Evolutionary conservation across 2,888 invertebrate species (phyloP).

Genomic region (Portevinia maculata): DNA sequence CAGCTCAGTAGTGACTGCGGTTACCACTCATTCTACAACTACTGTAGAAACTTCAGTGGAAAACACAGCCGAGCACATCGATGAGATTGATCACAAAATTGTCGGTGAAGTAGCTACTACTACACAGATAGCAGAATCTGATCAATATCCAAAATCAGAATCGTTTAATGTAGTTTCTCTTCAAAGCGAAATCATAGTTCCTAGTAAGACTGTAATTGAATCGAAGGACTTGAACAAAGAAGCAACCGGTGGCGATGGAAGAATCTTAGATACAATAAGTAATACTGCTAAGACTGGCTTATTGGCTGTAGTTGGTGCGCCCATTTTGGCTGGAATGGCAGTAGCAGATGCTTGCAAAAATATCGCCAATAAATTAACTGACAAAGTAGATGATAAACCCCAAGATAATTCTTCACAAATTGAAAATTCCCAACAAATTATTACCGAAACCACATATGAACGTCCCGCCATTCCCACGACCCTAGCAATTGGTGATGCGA

Average conservation of each 20-base stretch:
- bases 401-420: not conserved
- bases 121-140: conserved; percentile 3
- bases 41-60: not conserved
- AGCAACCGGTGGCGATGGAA: no score
- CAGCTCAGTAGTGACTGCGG: not conserved
- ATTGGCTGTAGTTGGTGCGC: conserved; percentile 93
- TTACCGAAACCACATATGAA: conserved; percentile 7
- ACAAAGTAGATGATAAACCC: conserved; percentile 14
- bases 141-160: conserved; percentile 4
- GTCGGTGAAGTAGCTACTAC: not conserved
- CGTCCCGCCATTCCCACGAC: conserved; percentile 76
- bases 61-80: not conserved
- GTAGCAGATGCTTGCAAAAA: conserved; percentile 92
- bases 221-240: not conserved
- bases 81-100: conserved; percentile 1
- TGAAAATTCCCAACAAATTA: conserved; percentile 10
- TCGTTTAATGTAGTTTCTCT: not conserved
- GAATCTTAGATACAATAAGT: conserved; percentile 79
- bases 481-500: conserved; percentile 86
- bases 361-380: conserved; percentile 75
- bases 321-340: conserved; percentile 94
- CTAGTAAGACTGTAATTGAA: not conserved
- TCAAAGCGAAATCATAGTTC: conserved; percentile 3
- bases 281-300: conserved; percentile 93
- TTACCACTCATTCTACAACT: not conserved